Conservation (phyloP, 2,888 invertebrate genomes). For the Reticulitermes lucifugus region DNA sequence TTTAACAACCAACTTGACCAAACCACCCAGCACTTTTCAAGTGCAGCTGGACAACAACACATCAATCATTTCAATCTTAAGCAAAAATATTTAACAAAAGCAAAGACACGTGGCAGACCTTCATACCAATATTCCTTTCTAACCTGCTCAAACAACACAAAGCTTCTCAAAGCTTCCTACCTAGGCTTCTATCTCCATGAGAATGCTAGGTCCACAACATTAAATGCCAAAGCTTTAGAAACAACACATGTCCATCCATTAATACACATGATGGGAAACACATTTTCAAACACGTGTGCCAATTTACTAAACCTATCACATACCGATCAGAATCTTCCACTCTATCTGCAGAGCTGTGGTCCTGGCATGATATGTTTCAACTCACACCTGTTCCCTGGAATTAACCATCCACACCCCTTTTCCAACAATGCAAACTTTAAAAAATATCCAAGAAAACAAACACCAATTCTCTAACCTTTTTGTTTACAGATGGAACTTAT, state of each 20-base stretch:
- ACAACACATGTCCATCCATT: constrained; percentile 7
- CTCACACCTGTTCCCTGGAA: constrained; percentile 24
- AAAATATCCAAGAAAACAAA: constrained; percentile 17
- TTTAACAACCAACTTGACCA: constrained; percentile 28
- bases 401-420: neutral
- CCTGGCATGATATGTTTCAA: constrained; percentile 28
- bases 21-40: constrained; percentile 30
- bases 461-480: neutral
- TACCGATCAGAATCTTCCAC: neutral
- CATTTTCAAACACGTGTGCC: constrained; percentile 11
- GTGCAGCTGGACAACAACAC: constrained; percentile 11
- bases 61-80: constrained; percentile 32
- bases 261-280: constrained; percentile 4
- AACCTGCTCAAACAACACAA: neutral
- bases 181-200: constrained; percentile 1
- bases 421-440: constrained; percentile 36
- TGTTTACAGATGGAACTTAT: neutral
- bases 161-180: constrained; percentile 23
- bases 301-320: constrained; percentile 8
- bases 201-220: constrained; percentile 15
- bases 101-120: constrained; percentile 42
- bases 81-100: constrained; percentile 35
- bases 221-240: constrained; percentile 12
- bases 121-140: constrained; percentile 18
- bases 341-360: neutral